phyloP scores from a whole-genome alignment of 2,113 vertebrate genomes.

The Eulemur macaco region DNA sequence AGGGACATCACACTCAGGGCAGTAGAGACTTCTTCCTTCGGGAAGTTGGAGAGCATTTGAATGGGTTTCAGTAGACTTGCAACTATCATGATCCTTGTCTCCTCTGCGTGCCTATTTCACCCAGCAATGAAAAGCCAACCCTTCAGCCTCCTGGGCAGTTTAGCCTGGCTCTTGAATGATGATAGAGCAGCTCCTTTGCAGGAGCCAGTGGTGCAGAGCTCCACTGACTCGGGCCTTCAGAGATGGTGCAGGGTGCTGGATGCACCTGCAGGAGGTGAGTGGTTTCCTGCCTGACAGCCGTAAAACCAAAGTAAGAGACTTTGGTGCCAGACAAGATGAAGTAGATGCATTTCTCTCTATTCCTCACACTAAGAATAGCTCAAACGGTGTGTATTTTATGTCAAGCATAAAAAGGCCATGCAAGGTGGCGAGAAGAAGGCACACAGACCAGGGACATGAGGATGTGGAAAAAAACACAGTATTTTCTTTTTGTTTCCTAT shows the following conservation, averaged over 20 bases:
- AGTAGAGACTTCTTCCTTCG: neutral
- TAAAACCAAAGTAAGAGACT: neutral
- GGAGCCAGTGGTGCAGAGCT: too few species aligned
- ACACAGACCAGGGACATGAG: neutral
- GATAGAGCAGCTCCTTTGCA: too few species aligned
- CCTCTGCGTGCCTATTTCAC: neutral
- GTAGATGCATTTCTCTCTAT: neutral
- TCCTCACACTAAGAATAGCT: neutral
- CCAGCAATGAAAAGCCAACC: too few species aligned
- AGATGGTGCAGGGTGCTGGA: neutral
- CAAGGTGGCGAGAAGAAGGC: neutral
- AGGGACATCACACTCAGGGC: neutral
- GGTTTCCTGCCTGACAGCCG: neutral
- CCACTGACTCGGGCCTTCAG: neutral
- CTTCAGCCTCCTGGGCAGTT: neutral
- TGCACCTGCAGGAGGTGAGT: too few species aligned
- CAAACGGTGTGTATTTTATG: accelerated
- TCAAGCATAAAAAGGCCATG: neutral
- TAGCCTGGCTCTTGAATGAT: neutral
- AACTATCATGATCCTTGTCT: neutral
- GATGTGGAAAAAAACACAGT: accelerated
- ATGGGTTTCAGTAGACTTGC: too few species aligned
- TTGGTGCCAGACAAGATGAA: neutral
- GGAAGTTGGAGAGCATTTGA: neutral
- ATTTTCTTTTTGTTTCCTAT: neutral